phyloP scores from a whole-genome alignment of 2,113 vertebrate species.

The Ondatra zibethicus region DNA sequence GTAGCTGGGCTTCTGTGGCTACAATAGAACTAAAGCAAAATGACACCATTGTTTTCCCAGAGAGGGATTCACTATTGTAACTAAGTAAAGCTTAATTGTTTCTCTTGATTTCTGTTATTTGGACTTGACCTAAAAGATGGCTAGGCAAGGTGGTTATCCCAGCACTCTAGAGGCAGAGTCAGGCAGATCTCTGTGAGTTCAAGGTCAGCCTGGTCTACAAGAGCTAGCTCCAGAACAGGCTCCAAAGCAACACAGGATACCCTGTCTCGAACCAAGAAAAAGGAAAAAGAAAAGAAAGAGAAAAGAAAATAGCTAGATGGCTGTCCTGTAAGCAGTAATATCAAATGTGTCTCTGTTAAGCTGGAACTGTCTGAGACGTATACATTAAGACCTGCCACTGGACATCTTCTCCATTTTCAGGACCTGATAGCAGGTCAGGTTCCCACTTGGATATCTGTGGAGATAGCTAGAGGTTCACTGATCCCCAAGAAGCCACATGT shows the following conservation, averaged over 20 bases:
- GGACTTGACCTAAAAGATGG: background rate
- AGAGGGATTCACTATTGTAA: background rate
- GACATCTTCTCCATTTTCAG: background rate
- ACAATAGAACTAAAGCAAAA: background rate
- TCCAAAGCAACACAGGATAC: too few species aligned
- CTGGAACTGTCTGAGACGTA: background rate
- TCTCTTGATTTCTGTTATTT: background rate
- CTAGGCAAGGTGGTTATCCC: background rate
- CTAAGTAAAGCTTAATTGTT: background rate
- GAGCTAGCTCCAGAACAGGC: too few species aligned
- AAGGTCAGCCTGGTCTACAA: too few species aligned
- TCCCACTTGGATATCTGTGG: background rate
- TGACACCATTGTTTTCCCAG: background rate
- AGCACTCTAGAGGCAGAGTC: too few species aligned
- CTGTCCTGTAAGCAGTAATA: background rate
- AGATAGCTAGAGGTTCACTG: background rate
- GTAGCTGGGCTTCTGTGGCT: background rate
- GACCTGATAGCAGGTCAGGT: background rate
- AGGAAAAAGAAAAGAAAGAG: too few species aligned
- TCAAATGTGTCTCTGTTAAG: background rate
- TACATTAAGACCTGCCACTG: background rate
- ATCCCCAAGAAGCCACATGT: background rate
- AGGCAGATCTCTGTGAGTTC: too few species aligned
- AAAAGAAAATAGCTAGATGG: too few species aligned
- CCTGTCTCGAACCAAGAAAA: too few species aligned